phyloP scores from a whole-genome alignment of 2,888 invertebrate genomes.

The Heliconius ethilla region DNA sequence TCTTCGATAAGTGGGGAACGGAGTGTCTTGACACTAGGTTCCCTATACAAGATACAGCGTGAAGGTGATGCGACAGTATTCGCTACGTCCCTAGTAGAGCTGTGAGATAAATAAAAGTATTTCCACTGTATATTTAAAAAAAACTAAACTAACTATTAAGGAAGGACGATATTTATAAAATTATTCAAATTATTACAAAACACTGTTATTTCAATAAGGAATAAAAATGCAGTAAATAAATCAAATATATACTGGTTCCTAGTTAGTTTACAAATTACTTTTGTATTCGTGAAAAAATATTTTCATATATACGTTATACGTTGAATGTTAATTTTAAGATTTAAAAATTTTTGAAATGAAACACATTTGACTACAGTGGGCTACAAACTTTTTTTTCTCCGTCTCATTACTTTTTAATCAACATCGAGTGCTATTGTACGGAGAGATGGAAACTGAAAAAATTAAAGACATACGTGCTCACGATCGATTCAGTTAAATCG shows the following conservation, averaged over 20 bases:
- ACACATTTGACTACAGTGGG: neutral
- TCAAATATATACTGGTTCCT: too few relatives aligned
- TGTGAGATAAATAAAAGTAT: too few relatives aligned
- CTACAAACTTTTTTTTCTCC: neutral
- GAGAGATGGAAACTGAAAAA: neutral
- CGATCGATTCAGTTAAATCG: neutral
- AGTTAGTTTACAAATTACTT: neutral
- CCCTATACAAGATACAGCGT: too few relatives aligned
- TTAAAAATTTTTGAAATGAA: neutral
- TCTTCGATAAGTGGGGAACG: too few relatives aligned
- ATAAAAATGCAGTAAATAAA: too few relatives aligned
- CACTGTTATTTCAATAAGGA: too few relatives aligned
- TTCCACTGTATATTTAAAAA: neutral
- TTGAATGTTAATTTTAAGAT: slow-evolving; percentile 2
- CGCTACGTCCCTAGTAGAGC: too few relatives aligned
- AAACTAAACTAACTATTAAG: neutral
- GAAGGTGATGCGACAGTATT: too few relatives aligned
- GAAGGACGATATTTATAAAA: too few relatives aligned
- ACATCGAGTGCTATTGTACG: slow-evolving; percentile 1
- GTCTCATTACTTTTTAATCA: slow-evolving; percentile 14
- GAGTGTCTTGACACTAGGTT: too few relatives aligned
- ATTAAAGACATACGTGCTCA: neutral
- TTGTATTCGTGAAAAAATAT: neutral
- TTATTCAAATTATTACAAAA: too few relatives aligned
- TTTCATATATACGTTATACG: neutral